phyloP scores from a whole-genome alignment of 1,140 invertebrate genomes.

The Radopholus similis region DNA sequence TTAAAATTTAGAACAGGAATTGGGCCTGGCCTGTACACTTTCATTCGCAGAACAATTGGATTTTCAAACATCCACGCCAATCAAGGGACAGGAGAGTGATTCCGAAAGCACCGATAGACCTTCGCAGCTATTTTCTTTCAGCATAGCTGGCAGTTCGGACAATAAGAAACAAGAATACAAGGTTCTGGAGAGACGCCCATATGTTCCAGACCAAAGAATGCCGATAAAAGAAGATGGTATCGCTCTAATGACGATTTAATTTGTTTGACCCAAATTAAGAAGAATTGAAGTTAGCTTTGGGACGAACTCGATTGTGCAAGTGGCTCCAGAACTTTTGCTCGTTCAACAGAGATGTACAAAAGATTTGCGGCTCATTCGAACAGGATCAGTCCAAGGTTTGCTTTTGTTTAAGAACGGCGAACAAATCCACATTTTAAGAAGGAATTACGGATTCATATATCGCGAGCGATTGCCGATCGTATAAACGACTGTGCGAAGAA shows the following conservation, averaged over 20 bases:
- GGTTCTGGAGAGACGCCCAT: no score
- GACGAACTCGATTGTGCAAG: neutral
- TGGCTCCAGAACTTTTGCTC: neutral
- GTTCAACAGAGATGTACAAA: neutral
- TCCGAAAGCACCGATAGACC: no score
- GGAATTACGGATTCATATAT: constrained; percentile 7
- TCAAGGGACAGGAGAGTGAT: neutral
- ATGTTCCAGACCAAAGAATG: no score
- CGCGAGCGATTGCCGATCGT: constrained; percentile 1
- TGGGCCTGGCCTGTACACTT: neutral
- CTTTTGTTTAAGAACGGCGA: neutral
- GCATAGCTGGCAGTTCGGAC: neutral
- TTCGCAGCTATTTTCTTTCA: no score
- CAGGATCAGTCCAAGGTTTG: neutral
- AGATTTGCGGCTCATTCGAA: neutral
- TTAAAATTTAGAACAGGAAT: neutral
- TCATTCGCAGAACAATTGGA: neutral
- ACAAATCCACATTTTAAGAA: neutral
- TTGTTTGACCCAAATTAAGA: neutral
- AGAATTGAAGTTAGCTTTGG: neutral
- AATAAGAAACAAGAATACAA: no score
- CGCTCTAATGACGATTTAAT: no score
- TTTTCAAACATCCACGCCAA: neutral
- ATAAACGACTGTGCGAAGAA: constrained; percentile 12
- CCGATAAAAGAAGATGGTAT: no score